A percentile compares a stretch with the other conserved stretches of the same genome.
phyloP scores from a whole-genome alignment of 2,888 invertebrate genomes.

The Leptopterna dolabrata region DNA sequence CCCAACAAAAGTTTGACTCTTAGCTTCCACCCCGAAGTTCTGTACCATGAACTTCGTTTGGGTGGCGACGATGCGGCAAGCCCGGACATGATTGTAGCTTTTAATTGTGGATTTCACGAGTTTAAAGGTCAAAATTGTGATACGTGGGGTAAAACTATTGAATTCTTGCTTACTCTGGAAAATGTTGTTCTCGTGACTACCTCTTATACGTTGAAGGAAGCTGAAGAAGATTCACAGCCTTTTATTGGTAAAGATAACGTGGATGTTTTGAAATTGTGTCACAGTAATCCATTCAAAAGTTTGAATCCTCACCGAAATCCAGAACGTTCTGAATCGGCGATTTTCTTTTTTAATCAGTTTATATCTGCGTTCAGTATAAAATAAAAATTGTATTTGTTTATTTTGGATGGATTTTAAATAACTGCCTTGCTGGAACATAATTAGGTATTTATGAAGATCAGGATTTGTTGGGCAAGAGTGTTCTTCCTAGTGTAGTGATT shows the following conservation, averaged over 20 bases:
- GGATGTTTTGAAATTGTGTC: conserved; percentile 53
- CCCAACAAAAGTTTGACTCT: neutral
- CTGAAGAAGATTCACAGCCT: conserved; percentile 63
- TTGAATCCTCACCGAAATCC: conserved; percentile 65
- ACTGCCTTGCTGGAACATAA: too few relatives aligned
- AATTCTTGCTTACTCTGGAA: conserved; percentile 61
- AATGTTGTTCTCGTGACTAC: conserved; percentile 65
- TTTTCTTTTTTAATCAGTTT: conserved; percentile 65
- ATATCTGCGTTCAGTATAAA: conserved; percentile 60
- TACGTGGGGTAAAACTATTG: conserved; percentile 64
- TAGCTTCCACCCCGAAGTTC: neutral
- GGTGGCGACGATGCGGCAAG: neutral
- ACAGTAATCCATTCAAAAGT: conserved; percentile 64
- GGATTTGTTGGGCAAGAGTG: too few relatives aligned
- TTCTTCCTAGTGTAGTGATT: too few relatives aligned
- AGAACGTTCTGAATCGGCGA: conserved; percentile 61
- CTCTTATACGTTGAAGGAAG: conserved; percentile 65
- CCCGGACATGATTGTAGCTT: conserved; percentile 65
- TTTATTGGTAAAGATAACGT: conserved; percentile 10
- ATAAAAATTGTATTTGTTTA: neutral
- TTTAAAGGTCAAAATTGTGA: conserved; percentile 61
- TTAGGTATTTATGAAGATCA: too few relatives aligned
- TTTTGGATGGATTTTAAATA: too few relatives aligned
- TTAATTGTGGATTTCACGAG: conserved; percentile 66
- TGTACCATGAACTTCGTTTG: conserved; percentile 24